These are phyloP conservation scores for Stenodera caucasica DNA, from an alignment of 2,888 invertebrate species.

Conservation along the genomic window DNA sequence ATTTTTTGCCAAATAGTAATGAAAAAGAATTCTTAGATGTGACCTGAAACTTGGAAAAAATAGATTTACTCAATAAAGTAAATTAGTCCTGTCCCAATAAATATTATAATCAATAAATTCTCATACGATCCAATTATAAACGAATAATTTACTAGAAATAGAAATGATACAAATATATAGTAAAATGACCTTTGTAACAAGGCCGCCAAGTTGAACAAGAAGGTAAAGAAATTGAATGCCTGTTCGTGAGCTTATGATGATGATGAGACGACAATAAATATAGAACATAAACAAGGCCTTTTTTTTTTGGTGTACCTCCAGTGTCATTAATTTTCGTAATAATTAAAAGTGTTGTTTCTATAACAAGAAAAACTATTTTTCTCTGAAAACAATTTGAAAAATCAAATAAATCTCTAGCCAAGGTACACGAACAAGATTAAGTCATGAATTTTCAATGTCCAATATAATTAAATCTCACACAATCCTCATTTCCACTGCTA, in stretches of 20 bases:
- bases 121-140: not conserved
- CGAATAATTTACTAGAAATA: not conserved
- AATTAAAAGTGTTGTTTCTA: no score
- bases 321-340: no score
- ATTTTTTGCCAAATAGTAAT: no score
- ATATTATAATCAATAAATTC: no score
- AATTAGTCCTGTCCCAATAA: no score
- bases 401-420: not conserved
- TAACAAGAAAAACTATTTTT: not conserved
- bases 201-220: constrained; percentile 9
- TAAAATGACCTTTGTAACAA: constrained; percentile 15
- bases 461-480: not conserved
- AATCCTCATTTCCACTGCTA: not conserved
- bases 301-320: no score
- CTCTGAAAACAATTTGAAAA: not conserved
- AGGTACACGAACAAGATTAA: not conserved
- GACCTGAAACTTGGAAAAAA: no score
- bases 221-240: constrained; percentile 1
- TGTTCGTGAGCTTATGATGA: not conserved
- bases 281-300: no score
- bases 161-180: not conserved
- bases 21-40: no score
- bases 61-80: no score
- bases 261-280: not conserved
- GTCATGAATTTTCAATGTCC: not conserved